A percentile compares a stretch with the other conserved stretches of the same genome.
These are phyloP conservation scores for Anseranas semipalmata DNA, from an alignment of 2,113 vertebrate genomes.

Conservation along the genomic window DNA sequence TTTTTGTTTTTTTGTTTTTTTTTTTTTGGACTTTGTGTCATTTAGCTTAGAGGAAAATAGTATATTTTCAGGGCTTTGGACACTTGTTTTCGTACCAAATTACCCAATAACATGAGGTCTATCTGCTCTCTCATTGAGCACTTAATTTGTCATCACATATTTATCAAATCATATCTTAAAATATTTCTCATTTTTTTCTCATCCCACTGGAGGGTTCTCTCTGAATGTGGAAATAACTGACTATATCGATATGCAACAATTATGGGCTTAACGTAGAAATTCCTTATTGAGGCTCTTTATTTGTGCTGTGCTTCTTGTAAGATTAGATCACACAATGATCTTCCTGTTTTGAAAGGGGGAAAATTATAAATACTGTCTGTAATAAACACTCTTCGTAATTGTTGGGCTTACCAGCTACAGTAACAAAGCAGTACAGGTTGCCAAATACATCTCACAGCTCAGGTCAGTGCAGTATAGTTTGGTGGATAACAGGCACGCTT, in stretches of 20 bases:
- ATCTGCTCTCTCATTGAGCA: neutral
- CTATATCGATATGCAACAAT: neutral
- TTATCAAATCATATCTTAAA: neutral
- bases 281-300: neutral
- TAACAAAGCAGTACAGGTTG: neutral
- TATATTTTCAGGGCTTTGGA: neutral
- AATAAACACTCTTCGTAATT: neutral
- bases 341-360: neutral
- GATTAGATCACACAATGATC: neutral
- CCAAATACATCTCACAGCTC: neutral
- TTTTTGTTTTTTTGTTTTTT: neutral
- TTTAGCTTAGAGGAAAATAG: neutral
- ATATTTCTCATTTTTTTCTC: neutral
- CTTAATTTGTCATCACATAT: neutral
- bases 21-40: neutral
- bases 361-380: neutral
- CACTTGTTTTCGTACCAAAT: neutral
- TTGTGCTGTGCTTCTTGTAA: neutral
- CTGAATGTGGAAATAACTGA: neutral
- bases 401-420: neutral
- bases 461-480: neutral
- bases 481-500: accelerated
- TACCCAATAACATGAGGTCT: neutral
- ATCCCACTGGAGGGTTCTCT: neutral
- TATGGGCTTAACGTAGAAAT: neutral